Evolutionary conservation across 1,140 invertebrate species (phyloP).

Genomic region (Paraescarpia echinospica): DNA sequence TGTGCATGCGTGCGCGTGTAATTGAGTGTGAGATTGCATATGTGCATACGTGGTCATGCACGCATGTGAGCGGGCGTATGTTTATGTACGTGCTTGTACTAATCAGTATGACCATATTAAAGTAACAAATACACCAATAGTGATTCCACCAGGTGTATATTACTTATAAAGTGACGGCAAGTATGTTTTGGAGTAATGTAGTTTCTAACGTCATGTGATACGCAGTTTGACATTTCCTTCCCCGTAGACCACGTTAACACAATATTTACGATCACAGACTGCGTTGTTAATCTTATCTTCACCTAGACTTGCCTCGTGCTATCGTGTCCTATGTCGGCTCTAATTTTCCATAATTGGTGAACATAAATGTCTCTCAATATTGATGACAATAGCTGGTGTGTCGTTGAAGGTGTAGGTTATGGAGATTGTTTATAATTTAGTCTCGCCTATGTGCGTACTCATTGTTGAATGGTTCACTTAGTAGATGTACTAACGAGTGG

Average conservation of each 20-base stretch:
- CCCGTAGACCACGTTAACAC: background rate
- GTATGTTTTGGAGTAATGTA: background rate
- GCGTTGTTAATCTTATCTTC: background rate
- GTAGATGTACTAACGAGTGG: background rate
- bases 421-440: background rate
- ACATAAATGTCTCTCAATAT: slow-evolving; percentile 9
- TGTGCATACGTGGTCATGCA: background rate
- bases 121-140: too few relatives aligned
- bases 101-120: too few relatives aligned
- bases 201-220: background rate
- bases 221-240: background rate
- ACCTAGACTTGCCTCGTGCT: background rate
- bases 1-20: background rate
- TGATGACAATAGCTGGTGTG: background rate
- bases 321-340: background rate
- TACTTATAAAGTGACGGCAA: background rate
- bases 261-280: background rate
- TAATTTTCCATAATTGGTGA: background rate
- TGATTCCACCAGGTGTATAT: too few relatives aligned
- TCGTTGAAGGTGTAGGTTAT: background rate
- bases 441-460: background rate
- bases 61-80: slow-evolving; percentile 13
- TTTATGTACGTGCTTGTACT: background rate
- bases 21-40: slow-evolving; percentile 4
- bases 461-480: background rate